Conservation (phyloP, 2,888 invertebrate species). For the Drosophila meridionalis region DNA sequence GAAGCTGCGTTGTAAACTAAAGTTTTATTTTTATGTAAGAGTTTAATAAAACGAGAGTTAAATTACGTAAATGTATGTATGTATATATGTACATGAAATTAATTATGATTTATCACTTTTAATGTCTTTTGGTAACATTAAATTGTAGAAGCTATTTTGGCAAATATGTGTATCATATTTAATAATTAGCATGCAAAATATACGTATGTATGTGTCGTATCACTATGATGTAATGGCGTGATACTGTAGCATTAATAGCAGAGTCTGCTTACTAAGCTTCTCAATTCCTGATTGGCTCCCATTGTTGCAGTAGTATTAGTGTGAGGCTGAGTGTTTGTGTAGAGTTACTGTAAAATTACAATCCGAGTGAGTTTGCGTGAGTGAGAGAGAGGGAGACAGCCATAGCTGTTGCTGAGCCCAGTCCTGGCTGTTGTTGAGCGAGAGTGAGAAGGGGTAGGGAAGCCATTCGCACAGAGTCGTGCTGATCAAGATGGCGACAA, state of each 20-base stretch:
- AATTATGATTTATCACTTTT: not conserved
- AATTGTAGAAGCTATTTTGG: not conserved
- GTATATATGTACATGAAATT: not conserved
- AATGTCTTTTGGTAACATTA: not conserved
- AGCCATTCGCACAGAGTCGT: not conserved
- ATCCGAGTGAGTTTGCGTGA: not conserved
- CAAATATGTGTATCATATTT: not conserved
- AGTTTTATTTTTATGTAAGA: not conserved
- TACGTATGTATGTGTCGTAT: not conserved
- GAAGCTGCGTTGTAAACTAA: not conserved
- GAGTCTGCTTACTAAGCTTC: not conserved
- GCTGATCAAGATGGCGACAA: too few species aligned
- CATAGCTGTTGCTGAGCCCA: too few species aligned
- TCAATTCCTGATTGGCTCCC: not conserved
- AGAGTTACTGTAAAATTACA: not conserved
- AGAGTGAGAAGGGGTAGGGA: not conserved
- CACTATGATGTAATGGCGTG: not conserved
- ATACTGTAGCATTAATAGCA: not conserved
- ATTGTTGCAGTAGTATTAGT: not conserved
- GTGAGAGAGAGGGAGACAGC: not conserved
- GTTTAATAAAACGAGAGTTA: not conserved
- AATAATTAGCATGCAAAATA: not conserved
- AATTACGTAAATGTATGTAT: not conserved
- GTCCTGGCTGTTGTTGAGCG: not conserved
- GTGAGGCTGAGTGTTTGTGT: not conserved